phyloP scores from a whole-genome alignment of 1,140 invertebrate genomes.

The Saccostrea cuccullata region DNA sequence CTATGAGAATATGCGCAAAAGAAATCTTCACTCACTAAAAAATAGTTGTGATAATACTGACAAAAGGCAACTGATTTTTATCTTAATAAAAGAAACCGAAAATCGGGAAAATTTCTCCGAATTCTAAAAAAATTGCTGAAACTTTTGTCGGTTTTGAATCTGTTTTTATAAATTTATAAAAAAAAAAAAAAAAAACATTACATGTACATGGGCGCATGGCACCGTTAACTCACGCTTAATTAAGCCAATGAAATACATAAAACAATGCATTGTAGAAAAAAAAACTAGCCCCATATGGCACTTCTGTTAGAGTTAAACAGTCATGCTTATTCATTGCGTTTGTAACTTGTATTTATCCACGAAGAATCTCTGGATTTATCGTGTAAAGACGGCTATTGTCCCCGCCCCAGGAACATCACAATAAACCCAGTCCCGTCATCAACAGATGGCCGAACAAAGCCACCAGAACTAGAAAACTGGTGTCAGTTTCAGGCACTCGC shows the following conservation, averaged over 20 bases:
- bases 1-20: too few species aligned
- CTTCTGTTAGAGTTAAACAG: slow-evolving; percentile 13
- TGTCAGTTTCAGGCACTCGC: slow-evolving; percentile 9
- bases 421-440: not conserved
- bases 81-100: too few species aligned
- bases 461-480: not conserved
- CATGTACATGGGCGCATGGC: not conserved
- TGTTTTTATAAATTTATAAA: not conserved
- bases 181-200: too few species aligned
- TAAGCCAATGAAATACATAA: not conserved
- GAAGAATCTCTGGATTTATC: not conserved
- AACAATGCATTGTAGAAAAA: not conserved
- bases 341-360: slow-evolving; percentile 27
- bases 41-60: too few species aligned
- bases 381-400: not conserved
- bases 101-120: too few species aligned
- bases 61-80: too few species aligned
- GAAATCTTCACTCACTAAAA: too few species aligned
- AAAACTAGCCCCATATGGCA: slow-evolving; percentile 25
- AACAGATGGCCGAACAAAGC: not conserved
- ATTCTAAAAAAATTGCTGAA: not conserved
- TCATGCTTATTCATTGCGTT: slow-evolving; percentile 2
- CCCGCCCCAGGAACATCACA: slow-evolving; percentile 11
- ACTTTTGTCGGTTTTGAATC: not conserved
- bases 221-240: not conserved